Conservation (phyloP, 2,888 invertebrate species). For the Arctia plantaginis region DNA sequence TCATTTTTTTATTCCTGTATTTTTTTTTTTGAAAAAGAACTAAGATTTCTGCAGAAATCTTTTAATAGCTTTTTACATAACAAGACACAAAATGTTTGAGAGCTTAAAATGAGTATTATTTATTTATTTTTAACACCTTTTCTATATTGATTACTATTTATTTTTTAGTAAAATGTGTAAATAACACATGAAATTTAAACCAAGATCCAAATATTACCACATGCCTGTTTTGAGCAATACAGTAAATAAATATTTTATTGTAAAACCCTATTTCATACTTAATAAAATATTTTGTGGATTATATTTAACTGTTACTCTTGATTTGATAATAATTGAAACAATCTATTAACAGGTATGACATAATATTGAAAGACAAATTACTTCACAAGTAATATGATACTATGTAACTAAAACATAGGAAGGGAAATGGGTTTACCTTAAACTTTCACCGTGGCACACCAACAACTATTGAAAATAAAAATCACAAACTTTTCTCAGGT, state of each 20-base stretch:
- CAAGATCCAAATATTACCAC: not conserved
- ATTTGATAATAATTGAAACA: not conserved
- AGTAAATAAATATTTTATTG: not conserved
- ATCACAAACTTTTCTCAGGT: constrained; percentile 20
- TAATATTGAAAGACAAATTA: constrained; percentile 78
- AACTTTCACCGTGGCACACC: constrained; percentile 25
- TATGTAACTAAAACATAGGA: constrained; percentile 27
- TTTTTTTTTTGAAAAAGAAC: not conserved
- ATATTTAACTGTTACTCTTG: not conserved
- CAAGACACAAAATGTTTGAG: not conserved
- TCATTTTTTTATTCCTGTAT: not conserved
- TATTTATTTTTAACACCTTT: not conserved
- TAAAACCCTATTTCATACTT: not conserved
- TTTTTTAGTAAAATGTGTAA: not conserved
- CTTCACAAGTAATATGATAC: constrained; percentile 64
- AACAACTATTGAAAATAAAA: constrained; percentile 28
- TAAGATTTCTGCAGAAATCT: not conserved
- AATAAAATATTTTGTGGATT: not conserved
- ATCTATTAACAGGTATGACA: constrained; percentile 84
- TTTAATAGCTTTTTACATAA: constrained; percentile 1
- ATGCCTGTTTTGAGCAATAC: not conserved
- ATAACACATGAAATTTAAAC: not conserved
- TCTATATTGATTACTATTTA: not conserved
- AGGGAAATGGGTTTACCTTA: constrained; percentile 43
- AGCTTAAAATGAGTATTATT: not conserved